Evolutionary conservation across 2,888 invertebrate species (phyloP).

Genomic region (Neria commutata): DNA sequence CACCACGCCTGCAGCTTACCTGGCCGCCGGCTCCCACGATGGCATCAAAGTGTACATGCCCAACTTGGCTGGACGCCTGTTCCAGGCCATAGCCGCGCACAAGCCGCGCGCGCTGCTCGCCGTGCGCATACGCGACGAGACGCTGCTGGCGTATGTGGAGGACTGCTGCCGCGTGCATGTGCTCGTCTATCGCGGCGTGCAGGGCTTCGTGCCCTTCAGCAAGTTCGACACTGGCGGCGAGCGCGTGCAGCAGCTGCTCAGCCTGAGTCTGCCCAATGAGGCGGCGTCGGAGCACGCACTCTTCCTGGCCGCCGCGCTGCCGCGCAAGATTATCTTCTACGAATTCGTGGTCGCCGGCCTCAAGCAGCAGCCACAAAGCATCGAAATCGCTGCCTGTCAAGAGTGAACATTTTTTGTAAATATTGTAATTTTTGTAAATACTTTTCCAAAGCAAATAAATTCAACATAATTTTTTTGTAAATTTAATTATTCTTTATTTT

Average conservation of each 20-base stretch:
- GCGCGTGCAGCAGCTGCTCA: constrained; percentile 38
- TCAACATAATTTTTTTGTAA: neutral
- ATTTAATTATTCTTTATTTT: neutral
- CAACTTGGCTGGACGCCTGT: constrained; percentile 60
- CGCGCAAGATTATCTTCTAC: constrained; percentile 43
- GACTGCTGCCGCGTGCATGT: constrained; percentile 45
- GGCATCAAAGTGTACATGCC: constrained; percentile 63
- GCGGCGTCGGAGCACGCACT: constrained; percentile 31
- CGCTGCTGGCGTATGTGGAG: constrained; percentile 64
- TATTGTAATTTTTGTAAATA: too few species aligned
- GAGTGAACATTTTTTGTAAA: constrained; percentile 24
- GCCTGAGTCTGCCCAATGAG: constrained; percentile 30
- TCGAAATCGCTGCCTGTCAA: constrained; percentile 22
- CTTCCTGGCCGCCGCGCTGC: constrained; percentile 38
- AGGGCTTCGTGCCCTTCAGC: constrained; percentile 56
- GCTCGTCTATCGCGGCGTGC: constrained; percentile 54
- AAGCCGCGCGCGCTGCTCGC: constrained; percentile 63
- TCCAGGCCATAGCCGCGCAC: constrained; percentile 64
- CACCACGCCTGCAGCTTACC: constrained; percentile 31
- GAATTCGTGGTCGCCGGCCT: constrained; percentile 44
- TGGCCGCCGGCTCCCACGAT: constrained; percentile 40
- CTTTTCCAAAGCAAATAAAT: too few species aligned
- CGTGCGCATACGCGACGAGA: constrained; percentile 62
- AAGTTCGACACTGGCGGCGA: constrained; percentile 33
- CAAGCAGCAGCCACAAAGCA: constrained; percentile 25